These are phyloP conservation scores for Cremastinae sp. DNA, from an alignment of 2,888 invertebrate species.

Conservation along the genomic window DNA sequence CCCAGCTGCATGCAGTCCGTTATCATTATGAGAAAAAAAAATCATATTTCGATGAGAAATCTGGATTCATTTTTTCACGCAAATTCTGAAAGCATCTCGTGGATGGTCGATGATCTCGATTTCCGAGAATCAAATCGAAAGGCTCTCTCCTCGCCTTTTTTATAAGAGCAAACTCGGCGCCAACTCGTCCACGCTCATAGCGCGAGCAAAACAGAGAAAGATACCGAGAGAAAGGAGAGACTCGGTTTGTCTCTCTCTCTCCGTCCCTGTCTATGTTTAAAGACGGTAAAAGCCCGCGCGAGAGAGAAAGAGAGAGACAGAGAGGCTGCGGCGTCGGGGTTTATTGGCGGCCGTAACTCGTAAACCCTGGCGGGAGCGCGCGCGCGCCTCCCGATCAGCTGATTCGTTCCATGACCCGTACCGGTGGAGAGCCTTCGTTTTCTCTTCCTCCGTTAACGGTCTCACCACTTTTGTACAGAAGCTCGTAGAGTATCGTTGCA, in stretches of 20 bases:
- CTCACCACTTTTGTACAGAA: conserved; percentile 51
- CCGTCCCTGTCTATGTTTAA: conserved; percentile 7
- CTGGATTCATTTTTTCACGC: conserved; percentile 12
- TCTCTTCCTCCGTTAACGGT: conserved; percentile 63
- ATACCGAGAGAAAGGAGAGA: conserved; percentile 8
- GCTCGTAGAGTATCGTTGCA: conserved; percentile 3
- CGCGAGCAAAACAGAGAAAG: conserved; percentile 64
- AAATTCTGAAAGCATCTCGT: too few relatives aligned
- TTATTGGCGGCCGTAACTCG: conserved; percentile 81
- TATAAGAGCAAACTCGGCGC: conserved; percentile 71
- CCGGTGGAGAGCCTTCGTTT: conserved; percentile 59
- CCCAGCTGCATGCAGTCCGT: too few relatives aligned
- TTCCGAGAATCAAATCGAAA: background rate
- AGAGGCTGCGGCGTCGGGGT: conserved; percentile 73
- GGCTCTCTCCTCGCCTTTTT: background rate
- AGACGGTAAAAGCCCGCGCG: conserved; percentile 8
- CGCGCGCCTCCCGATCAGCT: conserved; percentile 80
- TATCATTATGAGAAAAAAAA: too few relatives aligned
- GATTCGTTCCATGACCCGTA: conserved; percentile 79
- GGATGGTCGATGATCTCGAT: background rate
- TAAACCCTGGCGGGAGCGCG: conserved; percentile 76
- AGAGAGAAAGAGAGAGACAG: conserved; percentile 31
- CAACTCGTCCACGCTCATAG: conserved; percentile 56
- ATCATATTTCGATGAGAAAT: too few relatives aligned
- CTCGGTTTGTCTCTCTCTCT: background rate